Evolutionary conservation across 23 tunicate species (phyloP).

Genomic region (Aplidium turbinatum): DNA sequence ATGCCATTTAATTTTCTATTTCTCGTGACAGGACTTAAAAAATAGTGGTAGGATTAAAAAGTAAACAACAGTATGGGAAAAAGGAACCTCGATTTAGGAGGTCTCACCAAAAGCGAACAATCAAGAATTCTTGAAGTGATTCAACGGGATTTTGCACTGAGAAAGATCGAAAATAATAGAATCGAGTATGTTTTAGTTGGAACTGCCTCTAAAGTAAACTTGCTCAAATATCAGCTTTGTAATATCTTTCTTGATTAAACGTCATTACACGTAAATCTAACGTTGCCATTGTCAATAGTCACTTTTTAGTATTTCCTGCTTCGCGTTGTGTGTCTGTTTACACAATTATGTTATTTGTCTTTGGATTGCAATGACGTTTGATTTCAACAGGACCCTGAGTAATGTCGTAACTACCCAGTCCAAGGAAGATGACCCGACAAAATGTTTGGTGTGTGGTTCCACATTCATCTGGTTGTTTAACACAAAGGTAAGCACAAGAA

Average conservation of each 20-base stretch:
- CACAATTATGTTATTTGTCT: too few relatives aligned
- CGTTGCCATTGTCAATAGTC: background rate
- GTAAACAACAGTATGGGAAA: constrained; percentile 53
- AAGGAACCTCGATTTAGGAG: constrained; percentile 53
- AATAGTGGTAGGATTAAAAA: too few relatives aligned
- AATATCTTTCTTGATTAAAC: too few relatives aligned
- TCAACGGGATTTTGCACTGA: constrained; percentile 61
- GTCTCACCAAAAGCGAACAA: constrained; percentile 47
- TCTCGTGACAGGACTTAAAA: too few relatives aligned
- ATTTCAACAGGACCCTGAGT: background rate
- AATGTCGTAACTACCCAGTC: background rate
- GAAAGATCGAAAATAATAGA: constrained; percentile 51
- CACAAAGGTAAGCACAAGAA: constrained; percentile 56
- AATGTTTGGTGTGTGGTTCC: constrained; percentile 48
- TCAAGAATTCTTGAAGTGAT: constrained; percentile 61
- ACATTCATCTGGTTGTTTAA: constrained; percentile 60
- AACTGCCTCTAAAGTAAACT: background rate
- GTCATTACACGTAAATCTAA: background rate
- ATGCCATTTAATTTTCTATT: too few relatives aligned
- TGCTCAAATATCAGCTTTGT: too few relatives aligned
- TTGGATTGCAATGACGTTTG: too few relatives aligned
- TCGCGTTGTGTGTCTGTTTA: too few relatives aligned
- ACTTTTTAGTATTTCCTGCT: background rate
- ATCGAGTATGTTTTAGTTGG: constrained; percentile 61
- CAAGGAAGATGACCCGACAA: background rate